A percentile compares a stretch with the other conserved stretches of the same genome.
phyloP scores from a whole-genome alignment of 2,113 vertebrate species.

The Eidolon helvum region DNA sequence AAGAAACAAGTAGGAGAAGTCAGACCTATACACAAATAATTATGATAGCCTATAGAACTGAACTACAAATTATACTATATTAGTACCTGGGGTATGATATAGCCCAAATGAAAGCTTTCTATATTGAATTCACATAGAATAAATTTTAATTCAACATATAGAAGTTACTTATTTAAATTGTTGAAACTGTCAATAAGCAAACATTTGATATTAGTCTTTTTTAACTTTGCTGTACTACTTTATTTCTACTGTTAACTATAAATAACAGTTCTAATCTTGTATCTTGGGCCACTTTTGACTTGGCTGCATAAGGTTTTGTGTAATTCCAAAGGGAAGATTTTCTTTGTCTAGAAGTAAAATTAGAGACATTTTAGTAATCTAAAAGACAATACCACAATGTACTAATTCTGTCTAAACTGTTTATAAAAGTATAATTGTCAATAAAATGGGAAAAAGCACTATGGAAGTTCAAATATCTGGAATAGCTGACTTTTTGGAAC shows the following conservation, averaged over 20 bases:
- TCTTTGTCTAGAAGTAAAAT: constrained; percentile 40
- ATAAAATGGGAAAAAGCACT: not conserved
- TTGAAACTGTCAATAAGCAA: not conserved
- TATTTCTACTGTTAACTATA: not conserved
- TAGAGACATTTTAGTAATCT: not conserved
- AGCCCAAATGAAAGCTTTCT: not conserved
- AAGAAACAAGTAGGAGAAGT: constrained; percentile 33
- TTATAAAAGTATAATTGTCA: not conserved
- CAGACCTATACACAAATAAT: not conserved
- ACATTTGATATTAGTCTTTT: not conserved
- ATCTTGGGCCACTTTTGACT: constrained; percentile 35
- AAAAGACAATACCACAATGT: not conserved
- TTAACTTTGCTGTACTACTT: not conserved
- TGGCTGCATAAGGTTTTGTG: not conserved
- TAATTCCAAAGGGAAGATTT: constrained; percentile 23
- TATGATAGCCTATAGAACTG: not conserved
- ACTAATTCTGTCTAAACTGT: not conserved
- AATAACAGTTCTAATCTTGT: not conserved
- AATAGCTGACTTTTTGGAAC: not conserved
- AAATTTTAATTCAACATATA: not conserved
- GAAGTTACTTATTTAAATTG: not conserved
- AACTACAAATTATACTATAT: not conserved
- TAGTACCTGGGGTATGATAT: not conserved
- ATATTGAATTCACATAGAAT: not conserved
- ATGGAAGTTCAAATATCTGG: not conserved